Conservation (phyloP, 2,888 invertebrate genomes). For the Cryptosula pallasiana region DNA sequence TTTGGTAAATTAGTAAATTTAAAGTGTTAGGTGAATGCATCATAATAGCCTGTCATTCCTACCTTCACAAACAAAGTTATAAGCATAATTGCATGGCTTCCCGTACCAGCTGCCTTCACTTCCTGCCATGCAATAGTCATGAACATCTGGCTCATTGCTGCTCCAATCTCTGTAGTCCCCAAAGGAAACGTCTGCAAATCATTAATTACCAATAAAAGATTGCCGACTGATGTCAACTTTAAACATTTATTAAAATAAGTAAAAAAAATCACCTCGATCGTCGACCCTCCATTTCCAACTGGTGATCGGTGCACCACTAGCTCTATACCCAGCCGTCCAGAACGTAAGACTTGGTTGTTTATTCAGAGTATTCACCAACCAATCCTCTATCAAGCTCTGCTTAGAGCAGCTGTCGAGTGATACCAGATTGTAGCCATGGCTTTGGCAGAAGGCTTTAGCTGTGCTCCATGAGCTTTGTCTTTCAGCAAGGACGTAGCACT, state of each 20-base stretch:
- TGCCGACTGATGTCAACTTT: too few species aligned
- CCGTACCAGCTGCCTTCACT: not conserved
- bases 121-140: not conserved
- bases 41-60: not conserved
- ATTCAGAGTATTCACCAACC: not conserved
- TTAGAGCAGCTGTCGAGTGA: not conserved
- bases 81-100: not conserved
- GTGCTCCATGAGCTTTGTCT: not conserved
- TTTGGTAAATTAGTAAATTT: too few species aligned
- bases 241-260: too few species aligned
- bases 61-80: conserved; percentile 15
- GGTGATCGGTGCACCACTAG: not conserved
- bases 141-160: not conserved
- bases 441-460: not conserved
- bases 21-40: too few species aligned
- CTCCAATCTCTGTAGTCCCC: not conserved
- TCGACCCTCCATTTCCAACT: not conserved
- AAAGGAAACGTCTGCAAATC: not conserved
- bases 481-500: not conserved
- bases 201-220: too few species aligned
- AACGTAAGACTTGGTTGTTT: not conserved
- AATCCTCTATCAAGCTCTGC: not conserved
- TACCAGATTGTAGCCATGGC: not conserved
- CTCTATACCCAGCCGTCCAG: not conserved
- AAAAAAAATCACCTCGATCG: not conserved